A percentile compares a stretch with the other conserved stretches of the same genome.
Conservation (phyloP, 2,113 vertebrate species). For the Peromyscus californicus region DNA sequence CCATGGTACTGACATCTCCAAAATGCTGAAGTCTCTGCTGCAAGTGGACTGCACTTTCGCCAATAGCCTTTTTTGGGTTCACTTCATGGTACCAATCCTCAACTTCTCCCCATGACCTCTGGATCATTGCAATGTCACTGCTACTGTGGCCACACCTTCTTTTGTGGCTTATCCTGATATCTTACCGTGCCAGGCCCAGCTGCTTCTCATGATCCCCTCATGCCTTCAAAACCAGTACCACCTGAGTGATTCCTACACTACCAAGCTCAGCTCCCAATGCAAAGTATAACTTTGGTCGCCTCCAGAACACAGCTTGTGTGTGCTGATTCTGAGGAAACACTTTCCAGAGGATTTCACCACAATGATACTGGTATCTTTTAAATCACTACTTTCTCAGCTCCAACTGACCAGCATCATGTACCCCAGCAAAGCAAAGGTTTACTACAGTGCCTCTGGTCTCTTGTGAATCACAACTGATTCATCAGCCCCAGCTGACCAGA, state of each 20-base stretch:
- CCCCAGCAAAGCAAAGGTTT: background rate
- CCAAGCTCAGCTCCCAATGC: background rate
- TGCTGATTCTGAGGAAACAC: background rate
- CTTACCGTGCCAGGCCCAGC: background rate
- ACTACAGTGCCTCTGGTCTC: background rate
- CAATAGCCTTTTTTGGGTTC: background rate
- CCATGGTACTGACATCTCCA: background rate
- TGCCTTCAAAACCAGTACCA: background rate
- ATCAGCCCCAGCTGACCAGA: background rate
- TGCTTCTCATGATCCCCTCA: background rate
- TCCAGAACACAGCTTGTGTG: background rate
- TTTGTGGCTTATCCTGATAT: background rate
- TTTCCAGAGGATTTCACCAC: background rate
- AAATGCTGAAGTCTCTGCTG: background rate
- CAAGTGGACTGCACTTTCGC: rapidly evolving
- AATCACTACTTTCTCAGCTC: background rate
- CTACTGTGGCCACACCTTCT: background rate
- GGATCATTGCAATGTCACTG: background rate
- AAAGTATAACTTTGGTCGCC: background rate
- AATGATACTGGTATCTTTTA: background rate
- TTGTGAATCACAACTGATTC: background rate
- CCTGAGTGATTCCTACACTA: background rate
- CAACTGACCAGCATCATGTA: background rate
- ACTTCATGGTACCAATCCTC: background rate
- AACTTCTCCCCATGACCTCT: background rate